phyloP scores from a whole-genome alignment of 2,797 vertebrate species.

The Chanos chanos region DNA sequence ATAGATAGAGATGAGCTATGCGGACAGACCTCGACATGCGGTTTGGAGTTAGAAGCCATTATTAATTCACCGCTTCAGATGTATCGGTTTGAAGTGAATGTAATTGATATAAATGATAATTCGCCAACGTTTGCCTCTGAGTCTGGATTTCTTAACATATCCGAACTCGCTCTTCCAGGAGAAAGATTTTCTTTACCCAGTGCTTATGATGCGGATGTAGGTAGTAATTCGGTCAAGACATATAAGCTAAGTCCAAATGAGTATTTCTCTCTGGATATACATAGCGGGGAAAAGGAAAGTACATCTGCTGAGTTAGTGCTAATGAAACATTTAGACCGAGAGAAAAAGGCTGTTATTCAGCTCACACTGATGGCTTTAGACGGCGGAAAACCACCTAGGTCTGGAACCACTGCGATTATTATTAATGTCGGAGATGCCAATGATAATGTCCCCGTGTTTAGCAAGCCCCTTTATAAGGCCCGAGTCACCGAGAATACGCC shows the following conservation, averaged over 20 bases:
- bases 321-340: constrained; percentile 71
- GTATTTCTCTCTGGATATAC: constrained; percentile 47
- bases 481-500: constrained; percentile 53
- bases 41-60: constrained; percentile 50
- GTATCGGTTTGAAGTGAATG: constrained; percentile 44
- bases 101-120: constrained; percentile 54
- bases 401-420: constrained; percentile 50
- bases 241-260: constrained; percentile 53
- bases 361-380: constrained; percentile 69
- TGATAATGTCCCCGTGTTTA: constrained; percentile 63
- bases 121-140: constrained; percentile 32
- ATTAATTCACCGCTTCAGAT: constrained; percentile 48
- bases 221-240: constrained; percentile 42
- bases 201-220: constrained; percentile 53
- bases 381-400: constrained; percentile 60
- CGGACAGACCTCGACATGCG: constrained; percentile 23
- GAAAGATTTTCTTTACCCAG: constrained; percentile 37
- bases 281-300: constrained; percentile 52
- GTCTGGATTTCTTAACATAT: constrained; percentile 41
- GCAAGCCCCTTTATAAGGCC: constrained; percentile 48
- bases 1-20: constrained; percentile 59
- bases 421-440: constrained; percentile 64
- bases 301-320: constrained; percentile 60
- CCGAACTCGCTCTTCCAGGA: constrained; percentile 39
- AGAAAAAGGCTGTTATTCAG: constrained; percentile 60